Percentiles rank a stretch among this genome's conserved stretches.
phyloP scores from a whole-genome alignment of 2,797 vertebrate genomes.

The Cossypha polioptera region DNA sequence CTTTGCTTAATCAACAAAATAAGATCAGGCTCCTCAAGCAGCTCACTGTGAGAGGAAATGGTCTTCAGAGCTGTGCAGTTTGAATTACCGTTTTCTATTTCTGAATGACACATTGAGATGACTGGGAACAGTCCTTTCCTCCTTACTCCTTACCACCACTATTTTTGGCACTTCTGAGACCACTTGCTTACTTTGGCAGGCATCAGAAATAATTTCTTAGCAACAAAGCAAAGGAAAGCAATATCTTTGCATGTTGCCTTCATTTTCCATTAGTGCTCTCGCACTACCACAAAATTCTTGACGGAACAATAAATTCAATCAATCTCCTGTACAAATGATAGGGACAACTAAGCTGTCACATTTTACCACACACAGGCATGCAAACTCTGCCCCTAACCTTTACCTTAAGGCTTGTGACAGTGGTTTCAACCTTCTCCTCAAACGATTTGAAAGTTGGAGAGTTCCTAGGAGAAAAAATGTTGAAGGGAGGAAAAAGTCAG shows the following conservation, averaged over 20 bases:
- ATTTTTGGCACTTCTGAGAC: not conserved
- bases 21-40: not conserved
- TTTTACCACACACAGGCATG: not conserved
- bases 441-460: slow-evolving; percentile 95
- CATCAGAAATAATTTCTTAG: not conserved
- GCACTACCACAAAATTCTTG: not conserved
- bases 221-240: not conserved
- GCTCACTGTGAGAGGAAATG: not conserved
- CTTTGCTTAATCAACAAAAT: not conserved
- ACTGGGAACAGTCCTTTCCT: not conserved
- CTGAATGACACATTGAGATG: not conserved
- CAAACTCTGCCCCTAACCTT: slow-evolving; percentile 18
- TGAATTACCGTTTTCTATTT: not conserved
- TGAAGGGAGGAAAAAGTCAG: slow-evolving; percentile 7
- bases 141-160: not conserved
- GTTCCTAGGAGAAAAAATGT: slow-evolving; percentile 81
- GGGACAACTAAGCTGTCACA: not conserved
- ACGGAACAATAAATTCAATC: not conserved
- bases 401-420: slow-evolving; percentile 95
- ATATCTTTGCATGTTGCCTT: not conserved
- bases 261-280: not conserved
- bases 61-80: not conserved
- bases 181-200: not conserved
- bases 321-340: not conserved
- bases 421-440: slow-evolving; percentile 96